A percentile compares a stretch with the other conserved stretches of the same genome.
Evolutionary conservation across 2,797 vertebrate genomes (phyloP).

Genomic region (Chaetodon trifasciatus): DNA sequence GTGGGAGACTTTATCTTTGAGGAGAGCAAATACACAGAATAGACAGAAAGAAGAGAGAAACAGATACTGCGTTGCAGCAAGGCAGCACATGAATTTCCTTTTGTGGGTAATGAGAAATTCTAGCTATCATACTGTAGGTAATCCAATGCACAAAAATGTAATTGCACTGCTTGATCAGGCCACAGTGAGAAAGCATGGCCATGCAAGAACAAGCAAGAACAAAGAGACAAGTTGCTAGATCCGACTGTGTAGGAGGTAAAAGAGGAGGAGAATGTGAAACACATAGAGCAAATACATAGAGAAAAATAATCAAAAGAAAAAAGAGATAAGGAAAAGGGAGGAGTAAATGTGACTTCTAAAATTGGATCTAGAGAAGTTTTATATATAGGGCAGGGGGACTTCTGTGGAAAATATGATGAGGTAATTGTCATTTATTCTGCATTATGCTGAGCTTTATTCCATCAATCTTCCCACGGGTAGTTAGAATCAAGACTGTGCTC

Average conservation of each 20-base stretch:
- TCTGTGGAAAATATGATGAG: slow-evolving; percentile 41
- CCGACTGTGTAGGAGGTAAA: not conserved
- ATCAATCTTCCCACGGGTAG: slow-evolving; percentile 10
- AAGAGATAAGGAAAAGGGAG: slow-evolving; percentile 15
- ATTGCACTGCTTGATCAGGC: slow-evolving; percentile 26
- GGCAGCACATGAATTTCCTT: slow-evolving; percentile 26
- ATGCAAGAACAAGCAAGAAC: slow-evolving; percentile 42
- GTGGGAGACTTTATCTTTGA: slow-evolving; percentile 68
- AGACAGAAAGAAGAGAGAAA: slow-evolving; percentile 43
- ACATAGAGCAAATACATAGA: not conserved
- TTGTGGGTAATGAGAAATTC: slow-evolving; percentile 41
- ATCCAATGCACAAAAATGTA: slow-evolving; percentile 30
- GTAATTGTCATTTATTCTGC: slow-evolving; percentile 16
- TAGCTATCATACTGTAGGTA: slow-evolving; percentile 30
- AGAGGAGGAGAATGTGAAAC: not conserved
- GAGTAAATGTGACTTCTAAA: slow-evolving; percentile 11
- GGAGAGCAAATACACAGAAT: slow-evolving; percentile 61
- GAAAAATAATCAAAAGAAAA: not conserved
- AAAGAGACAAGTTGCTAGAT: slow-evolving; percentile 40
- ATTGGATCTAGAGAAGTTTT: not conserved
- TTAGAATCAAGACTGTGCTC: not conserved
- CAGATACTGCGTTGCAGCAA: slow-evolving; percentile 35
- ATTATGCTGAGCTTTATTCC: slow-evolving; percentile 9
- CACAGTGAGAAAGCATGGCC: slow-evolving; percentile 26
- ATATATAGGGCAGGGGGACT: slow-evolving; percentile 1